Evolutionary conservation across 2,113 vertebrate genomes (phyloP).

Genomic region (Engraulis encrasicolus): DNA sequence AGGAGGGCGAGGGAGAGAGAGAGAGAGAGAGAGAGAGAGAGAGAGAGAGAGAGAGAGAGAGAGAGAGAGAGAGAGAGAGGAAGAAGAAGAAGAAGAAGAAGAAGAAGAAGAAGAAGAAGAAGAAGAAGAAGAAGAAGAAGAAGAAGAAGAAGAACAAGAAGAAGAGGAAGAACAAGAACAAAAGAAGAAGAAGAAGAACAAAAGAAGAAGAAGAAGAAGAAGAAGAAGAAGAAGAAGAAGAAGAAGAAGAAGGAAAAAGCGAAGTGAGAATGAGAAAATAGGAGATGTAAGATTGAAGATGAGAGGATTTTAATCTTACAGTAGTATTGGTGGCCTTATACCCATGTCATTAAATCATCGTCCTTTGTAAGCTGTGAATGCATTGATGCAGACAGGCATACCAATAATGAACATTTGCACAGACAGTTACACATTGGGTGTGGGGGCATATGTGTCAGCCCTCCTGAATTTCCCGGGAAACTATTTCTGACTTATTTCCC

Average conservation of each 20-base stretch:
- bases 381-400: no score
- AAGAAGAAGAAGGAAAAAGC: background rate
- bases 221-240: background rate
- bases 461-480: no score
- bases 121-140: background rate
- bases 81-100: background rate
- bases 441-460: no score
- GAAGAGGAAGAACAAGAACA: background rate
- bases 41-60: background rate
- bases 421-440: no score
- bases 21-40: background rate
- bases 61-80: background rate
- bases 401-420: no score
- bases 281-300: no score
- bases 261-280: background rate
- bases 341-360: no score
- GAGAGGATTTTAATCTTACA: no score
- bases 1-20: background rate
- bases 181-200: background rate
- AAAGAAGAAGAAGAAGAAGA: background rate
- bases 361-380: no score
- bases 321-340: no score
- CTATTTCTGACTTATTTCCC: no score
- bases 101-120: background rate
- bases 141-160: background rate